These are phyloP conservation scores for Saxidomus purpurata DNA, from an alignment of 1,140 invertebrate genomes.

Conservation along the genomic window DNA sequence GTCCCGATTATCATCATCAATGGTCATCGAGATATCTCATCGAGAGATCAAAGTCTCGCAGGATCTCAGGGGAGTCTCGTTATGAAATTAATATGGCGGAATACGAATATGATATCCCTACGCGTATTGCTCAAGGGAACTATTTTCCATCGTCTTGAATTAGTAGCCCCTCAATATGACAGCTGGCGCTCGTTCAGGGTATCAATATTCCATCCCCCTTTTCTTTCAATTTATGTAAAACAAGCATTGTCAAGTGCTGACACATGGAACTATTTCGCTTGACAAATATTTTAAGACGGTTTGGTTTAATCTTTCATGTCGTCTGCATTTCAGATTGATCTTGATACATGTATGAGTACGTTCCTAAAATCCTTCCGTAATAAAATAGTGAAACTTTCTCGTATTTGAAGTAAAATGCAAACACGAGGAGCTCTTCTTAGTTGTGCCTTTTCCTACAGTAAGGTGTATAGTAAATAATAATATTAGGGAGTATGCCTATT, in stretches of 20 bases:
- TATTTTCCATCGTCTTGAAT: slow-evolving; percentile 57
- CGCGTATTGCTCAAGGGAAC: slow-evolving; percentile 52
- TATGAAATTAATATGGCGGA: slow-evolving; percentile 44
- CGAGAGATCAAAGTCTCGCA: slow-evolving; percentile 58
- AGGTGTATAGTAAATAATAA: too few species aligned
- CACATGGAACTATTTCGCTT: slow-evolving; percentile 16
- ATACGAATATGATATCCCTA: slow-evolving; percentile 62
- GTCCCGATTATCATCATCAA: slow-evolving; percentile 2
- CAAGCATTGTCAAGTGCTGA: background rate
- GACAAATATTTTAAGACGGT: background rate
- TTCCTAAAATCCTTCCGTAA: too few species aligned
- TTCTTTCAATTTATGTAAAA: background rate
- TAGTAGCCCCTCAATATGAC: slow-evolving; percentile 19
- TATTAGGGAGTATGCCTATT: too few species aligned
- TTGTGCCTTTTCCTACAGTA: too few species aligned
- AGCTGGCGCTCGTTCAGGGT: slow-evolving; percentile 53
- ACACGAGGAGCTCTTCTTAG: too few species aligned
- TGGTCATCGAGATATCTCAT: slow-evolving; percentile 10
- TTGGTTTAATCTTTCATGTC: background rate
- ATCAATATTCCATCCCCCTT: slow-evolving; percentile 38
- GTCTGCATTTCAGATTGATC: too few species aligned
- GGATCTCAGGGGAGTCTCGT: slow-evolving; percentile 42
- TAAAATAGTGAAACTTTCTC: too few species aligned
- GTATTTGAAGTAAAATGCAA: too few species aligned
- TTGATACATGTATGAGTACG: too few species aligned